Base-by-base conservation (phyloP, 1,140 invertebrate genomes). In the Trachymyrmex cornetzi region DNA sequence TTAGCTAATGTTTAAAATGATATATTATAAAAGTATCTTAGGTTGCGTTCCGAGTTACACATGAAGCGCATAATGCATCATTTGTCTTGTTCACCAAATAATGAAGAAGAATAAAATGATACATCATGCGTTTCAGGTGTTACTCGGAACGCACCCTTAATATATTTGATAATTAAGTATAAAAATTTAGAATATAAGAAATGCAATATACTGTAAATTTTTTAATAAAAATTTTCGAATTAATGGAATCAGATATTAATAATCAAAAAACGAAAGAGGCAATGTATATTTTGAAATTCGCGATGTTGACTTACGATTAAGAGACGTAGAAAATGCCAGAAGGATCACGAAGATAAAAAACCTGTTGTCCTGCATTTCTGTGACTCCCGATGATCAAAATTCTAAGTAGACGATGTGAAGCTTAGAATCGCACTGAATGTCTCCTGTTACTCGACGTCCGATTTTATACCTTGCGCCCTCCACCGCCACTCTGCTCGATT, bases 381-480 rank as follows among this genome's bases (percentile, higher is more conserved):
- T 48, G 50, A 55, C 7, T 38, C 16, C 7, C 2, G 16, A 12
- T 79, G 67, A 64, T 90, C 30, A 16, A 69, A 71, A 77, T 79
- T 69, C 67, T 48, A 88, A 74, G 74, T 64, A 64, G 77, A 88
- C 64, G 81, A 66, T 87, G 61, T 82, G 61, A 71, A 82, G 75
- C 34, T 77, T 79, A 71, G 77, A 90, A 90, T 87, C 77, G 61
- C 66, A 81, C 92, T 93, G 92, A 87, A 88, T 90, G 69, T 50
- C 87, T 67, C 66, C 81, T 82, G 84, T 86, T 90, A 90, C 55
- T 74, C 77, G 81, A 61, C 89, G 85, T 89, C 88, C 79, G 87
- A 90, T 93, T 93, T 93, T 93, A 93, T 93, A 93, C 92, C 91
- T 90, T 81, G 87, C 88, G 90, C 88, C 38, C 86, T 64, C 87